Evolutionary conservation across 2,113 vertebrate genomes (phyloP).

Genomic region (Microtus montanus): DNA sequence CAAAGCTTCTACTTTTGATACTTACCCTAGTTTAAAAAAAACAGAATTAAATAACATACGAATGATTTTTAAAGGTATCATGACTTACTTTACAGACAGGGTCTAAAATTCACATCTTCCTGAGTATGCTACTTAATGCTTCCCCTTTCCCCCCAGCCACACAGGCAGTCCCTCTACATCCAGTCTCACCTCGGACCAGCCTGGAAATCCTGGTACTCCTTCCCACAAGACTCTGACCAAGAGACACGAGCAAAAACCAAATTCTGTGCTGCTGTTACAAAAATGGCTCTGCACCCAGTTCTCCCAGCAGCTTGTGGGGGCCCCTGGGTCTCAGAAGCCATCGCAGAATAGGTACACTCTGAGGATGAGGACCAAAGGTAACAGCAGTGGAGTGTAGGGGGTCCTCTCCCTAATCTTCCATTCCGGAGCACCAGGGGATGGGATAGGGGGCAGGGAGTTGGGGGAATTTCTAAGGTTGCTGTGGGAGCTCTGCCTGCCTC

Average conservation of each 20-base stretch:
- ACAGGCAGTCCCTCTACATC: background rate
- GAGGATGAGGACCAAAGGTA: background rate
- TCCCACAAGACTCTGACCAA: background rate
- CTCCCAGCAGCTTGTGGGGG: background rate
- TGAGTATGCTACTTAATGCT: background rate
- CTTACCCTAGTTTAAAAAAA: background rate
- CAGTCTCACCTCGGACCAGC: background rate
- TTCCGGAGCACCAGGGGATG: background rate
- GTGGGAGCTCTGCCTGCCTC: background rate
- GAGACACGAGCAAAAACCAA: background rate
- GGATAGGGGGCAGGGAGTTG: too few relatives aligned
- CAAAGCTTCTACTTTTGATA: background rate
- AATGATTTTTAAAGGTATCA: background rate
- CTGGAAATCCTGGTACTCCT: background rate
- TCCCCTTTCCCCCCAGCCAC: background rate
- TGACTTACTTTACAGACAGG: background rate
- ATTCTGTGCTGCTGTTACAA: background rate
- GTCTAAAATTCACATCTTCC: background rate
- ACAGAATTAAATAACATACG: background rate
- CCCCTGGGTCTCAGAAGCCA: background rate
- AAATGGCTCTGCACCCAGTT: background rate
- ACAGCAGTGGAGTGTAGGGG: background rate
- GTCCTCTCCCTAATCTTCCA: background rate
- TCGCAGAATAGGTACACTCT: background rate
- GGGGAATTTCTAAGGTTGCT: background rate